Evolutionary conservation across 2,888 invertebrate species (phyloP), one percentile per base, ranked within the genome.

Genomic region (Folsomia manolachei): DNA sequence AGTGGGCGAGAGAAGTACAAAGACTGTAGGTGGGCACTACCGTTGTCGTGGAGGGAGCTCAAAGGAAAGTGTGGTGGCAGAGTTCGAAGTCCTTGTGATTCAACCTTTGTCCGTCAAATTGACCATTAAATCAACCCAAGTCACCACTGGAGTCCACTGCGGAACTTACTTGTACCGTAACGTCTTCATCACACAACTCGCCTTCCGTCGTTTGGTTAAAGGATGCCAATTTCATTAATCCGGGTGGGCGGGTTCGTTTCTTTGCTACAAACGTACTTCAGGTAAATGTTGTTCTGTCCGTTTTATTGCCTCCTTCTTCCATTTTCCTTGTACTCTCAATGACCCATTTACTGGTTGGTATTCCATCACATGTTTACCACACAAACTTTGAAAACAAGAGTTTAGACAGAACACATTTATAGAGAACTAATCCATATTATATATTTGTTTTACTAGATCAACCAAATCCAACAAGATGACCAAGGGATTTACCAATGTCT

Each of bases 121-220:
- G 69, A 69, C 76, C 67, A 75, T 78, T 72, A 80, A 51, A 75
- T 76, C 78, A 77, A 71, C 71, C 67, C 24, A 78, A 76, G 69
- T 71, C 75, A 24, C 75, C 80, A 1, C 24, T 80, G 72, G 80
- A 78, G 18, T 75, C 78, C n/a, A 76, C 75, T 1, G 68, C 73
- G 1, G 80, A 80, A 51, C 69, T 80, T 19, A 72, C 76, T 21
- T 80, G 80, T 70, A 52, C 63, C 52, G 71, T 69, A 26, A 70
- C 70, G 26, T 74, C 77, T 63, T 74, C 77, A 53, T 73, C 77
- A 24, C 51, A 39, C 53, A 72, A 72, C 65, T 74, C 78, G 27
- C 88, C 92, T 69, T 87, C 89, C 81, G 87, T 93, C 73, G 88
- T 88, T 82, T 95, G 94, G 94, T 86, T 91, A 82, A 80, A 80